A percentile compares a stretch with the other conserved stretches of the same genome.
Evolutionary conservation across 2,113 vertebrate genomes (phyloP).

Genomic region (Noctilio leporinus): DNA sequence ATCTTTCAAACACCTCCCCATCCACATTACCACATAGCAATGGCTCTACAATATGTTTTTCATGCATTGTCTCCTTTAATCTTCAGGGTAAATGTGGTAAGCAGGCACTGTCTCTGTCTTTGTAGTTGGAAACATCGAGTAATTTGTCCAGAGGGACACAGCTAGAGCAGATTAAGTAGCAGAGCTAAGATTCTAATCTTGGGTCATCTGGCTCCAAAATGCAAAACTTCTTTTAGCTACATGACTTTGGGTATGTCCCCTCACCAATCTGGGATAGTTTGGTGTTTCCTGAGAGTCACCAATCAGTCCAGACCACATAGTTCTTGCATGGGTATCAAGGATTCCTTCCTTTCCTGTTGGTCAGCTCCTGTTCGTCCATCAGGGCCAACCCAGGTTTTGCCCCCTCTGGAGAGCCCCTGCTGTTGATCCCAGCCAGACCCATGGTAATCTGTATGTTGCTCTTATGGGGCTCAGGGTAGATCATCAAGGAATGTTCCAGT

Average conservation of each 20-base stretch:
- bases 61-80: neutral
- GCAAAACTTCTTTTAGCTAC: neutral
- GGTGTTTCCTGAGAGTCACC: neutral
- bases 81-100: neutral
- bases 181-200: neutral
- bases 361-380: neutral
- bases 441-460: neutral
- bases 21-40: accelerated
- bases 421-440: neutral
- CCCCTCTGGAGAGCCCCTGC: neutral
- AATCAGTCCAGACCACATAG: neutral
- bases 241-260: neutral
- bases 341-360: neutral
- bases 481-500: neutral
- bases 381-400: neutral
- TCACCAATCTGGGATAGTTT: neutral
- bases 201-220: neutral
- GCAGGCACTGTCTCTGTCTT: neutral
- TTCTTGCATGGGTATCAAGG: neutral
- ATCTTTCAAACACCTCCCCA: neutral
- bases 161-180: neutral
- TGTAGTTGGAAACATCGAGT: neutral
- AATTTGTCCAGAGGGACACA: neutral
- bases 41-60: neutral
- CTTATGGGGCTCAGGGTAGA: neutral